phyloP scores from a whole-genome alignment of 2,113 vertebrate species.

The Pteronura brasiliensis region DNA sequence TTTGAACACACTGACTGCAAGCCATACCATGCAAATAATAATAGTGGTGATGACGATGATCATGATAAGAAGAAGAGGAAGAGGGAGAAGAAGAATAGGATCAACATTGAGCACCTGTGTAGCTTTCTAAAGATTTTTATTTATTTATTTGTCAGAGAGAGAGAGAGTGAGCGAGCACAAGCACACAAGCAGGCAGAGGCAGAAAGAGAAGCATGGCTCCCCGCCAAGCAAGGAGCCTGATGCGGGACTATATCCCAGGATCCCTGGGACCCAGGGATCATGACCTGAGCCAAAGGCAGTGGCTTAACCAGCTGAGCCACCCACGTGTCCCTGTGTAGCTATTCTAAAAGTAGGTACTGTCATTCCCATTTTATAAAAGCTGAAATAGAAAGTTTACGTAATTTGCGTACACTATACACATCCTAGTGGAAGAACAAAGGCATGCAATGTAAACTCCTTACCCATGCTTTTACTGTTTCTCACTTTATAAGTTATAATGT shows the following conservation, averaged over 20 bases:
- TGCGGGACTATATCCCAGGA: too few species aligned
- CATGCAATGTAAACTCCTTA: neutral
- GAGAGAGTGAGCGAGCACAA: too few species aligned
- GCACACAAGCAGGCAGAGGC: too few species aligned
- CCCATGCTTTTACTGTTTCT: neutral
- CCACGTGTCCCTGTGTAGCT: neutral
- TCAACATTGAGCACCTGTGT: neutral
- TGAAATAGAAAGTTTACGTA: neutral
- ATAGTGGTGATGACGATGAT: neutral
- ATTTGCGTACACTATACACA: neutral
- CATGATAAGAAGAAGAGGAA: too few species aligned
- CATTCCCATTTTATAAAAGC: neutral
- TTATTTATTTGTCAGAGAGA: too few species aligned
- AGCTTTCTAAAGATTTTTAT: neutral
- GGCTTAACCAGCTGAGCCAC: too few species aligned
- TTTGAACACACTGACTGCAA: neutral
- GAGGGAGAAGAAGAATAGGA: neutral
- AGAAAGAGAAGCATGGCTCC: too few species aligned
- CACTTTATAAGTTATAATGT: neutral
- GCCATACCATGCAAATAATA: neutral
- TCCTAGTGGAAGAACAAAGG: neutral
- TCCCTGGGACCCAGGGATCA: too few species aligned
- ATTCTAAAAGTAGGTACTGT: neutral
- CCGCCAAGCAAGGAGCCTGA: too few species aligned
- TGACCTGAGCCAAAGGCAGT: too few species aligned